Conservation (phyloP, 2,113 vertebrate species). For the Acrocephalus kingi region DNA sequence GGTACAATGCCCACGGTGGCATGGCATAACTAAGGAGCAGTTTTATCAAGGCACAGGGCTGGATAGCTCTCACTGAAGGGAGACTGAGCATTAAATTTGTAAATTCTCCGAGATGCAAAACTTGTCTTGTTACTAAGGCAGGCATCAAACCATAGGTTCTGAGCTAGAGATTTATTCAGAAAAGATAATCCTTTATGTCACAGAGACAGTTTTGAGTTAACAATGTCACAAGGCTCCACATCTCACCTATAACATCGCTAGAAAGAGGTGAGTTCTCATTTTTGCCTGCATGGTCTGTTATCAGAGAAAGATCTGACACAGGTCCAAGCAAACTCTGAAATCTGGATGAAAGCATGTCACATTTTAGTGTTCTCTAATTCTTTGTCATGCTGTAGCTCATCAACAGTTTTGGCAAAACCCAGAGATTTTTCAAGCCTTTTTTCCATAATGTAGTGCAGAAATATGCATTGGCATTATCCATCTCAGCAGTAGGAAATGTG, state of each 20-base stretch:
- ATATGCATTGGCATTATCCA: not conserved
- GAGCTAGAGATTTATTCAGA: not conserved
- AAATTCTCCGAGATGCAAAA: not conserved
- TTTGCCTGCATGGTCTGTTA: not conserved
- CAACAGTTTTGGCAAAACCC: not conserved
- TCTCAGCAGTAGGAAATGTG: not conserved
- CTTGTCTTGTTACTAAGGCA: not conserved
- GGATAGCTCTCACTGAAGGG: not conserved
- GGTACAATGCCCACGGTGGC: no score
- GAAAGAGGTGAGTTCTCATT: not conserved
- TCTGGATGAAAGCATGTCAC: not conserved
- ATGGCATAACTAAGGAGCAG: not conserved
- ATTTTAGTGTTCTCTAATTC: not conserved
- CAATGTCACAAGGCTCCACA: not conserved
- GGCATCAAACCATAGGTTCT: not conserved
- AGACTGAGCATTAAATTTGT: not conserved
- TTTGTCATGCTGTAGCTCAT: not conserved
- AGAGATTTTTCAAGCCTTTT: not conserved
- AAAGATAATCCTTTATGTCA: not conserved
- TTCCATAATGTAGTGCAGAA: not conserved
- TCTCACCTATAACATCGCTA: not conserved
- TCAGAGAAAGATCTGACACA: not conserved
- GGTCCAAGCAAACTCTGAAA: not conserved
- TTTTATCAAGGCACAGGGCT: not conserved
- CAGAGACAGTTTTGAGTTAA: not conserved